Conservation (phyloP, 2,888 invertebrate genomes). For the Pachymerium ferrugineum region DNA sequence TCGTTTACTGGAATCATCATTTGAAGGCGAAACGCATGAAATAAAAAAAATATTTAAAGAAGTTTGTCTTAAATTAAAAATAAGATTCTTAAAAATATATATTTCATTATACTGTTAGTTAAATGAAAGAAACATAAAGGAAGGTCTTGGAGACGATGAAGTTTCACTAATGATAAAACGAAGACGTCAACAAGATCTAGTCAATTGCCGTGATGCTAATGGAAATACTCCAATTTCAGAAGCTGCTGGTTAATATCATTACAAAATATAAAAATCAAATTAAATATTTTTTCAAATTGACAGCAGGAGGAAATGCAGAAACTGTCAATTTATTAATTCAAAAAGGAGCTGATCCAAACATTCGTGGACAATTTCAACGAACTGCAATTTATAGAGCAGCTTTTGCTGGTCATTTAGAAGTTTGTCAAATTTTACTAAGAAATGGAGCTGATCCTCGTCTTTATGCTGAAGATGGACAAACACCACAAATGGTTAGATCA, state of each 20-base stretch:
- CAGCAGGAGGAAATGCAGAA: conserved; percentile 29
- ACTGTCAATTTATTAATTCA: conserved; percentile 12
- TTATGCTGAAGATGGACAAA: conserved; percentile 29
- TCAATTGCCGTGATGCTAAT: conserved; percentile 29
- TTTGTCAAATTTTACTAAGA: conserved; percentile 11
- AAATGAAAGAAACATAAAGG: neutral
- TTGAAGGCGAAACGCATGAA: conserved; percentile 6
- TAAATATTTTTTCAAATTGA: neutral
- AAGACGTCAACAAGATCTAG: neutral
- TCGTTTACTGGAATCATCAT: neutral
- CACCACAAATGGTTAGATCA: conserved; percentile 15
- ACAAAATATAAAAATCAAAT: neutral
- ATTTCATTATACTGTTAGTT: neutral
- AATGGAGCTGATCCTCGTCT: conserved; percentile 29
- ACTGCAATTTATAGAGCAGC: conserved; percentile 25
- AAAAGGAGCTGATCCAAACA: conserved; percentile 25
- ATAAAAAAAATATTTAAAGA: neutral
- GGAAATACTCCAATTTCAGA: conserved; percentile 27
- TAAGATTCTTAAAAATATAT: neutral
- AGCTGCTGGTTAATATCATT: conserved; percentile 27
- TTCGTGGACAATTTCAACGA: neutral
- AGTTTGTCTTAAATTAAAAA: neutral
- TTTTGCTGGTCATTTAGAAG: conserved; percentile 28
- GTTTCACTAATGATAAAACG: neutral
- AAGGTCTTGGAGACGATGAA: conserved; percentile 3